Conservation (phyloP, 2,888 invertebrate species). For the Macrosiphum euphorbiae region DNA sequence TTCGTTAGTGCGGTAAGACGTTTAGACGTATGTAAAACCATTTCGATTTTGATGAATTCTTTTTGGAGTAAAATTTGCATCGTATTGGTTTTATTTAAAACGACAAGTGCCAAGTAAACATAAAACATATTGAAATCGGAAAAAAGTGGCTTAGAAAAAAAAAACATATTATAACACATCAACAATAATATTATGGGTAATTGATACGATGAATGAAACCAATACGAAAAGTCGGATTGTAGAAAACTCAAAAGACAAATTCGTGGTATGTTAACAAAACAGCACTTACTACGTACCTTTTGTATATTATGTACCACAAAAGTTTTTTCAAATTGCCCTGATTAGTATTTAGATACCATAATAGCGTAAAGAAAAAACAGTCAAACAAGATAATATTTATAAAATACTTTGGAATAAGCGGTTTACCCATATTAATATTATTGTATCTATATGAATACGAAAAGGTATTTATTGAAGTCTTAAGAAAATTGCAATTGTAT, state of each 20-base stretch:
- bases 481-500: not conserved
- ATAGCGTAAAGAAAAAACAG: not conserved
- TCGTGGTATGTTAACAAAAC: not conserved
- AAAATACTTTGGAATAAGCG: not conserved
- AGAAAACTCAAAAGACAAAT: not conserved
- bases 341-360: not conserved
- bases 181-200: not conserved
- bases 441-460: not conserved
- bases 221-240: not conserved
- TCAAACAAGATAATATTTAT: not conserved
- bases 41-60: not conserved
- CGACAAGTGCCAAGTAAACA: not conserved
- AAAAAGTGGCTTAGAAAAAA: not conserved
- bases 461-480: not conserved
- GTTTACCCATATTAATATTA: not conserved
- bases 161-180: not conserved
- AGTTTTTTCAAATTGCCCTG: not conserved
- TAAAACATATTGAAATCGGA: not conserved
- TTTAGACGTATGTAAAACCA: not conserved
- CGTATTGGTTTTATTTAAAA: not conserved
- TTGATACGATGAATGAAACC: not conserved
- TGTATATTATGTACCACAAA: no score
- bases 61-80: not conserved
- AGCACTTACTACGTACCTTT: not conserved
- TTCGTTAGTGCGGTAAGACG: not conserved